Evolutionary conservation across 2,888 invertebrate species (phyloP).

Genomic region (Stenodema calcarata): DNA sequence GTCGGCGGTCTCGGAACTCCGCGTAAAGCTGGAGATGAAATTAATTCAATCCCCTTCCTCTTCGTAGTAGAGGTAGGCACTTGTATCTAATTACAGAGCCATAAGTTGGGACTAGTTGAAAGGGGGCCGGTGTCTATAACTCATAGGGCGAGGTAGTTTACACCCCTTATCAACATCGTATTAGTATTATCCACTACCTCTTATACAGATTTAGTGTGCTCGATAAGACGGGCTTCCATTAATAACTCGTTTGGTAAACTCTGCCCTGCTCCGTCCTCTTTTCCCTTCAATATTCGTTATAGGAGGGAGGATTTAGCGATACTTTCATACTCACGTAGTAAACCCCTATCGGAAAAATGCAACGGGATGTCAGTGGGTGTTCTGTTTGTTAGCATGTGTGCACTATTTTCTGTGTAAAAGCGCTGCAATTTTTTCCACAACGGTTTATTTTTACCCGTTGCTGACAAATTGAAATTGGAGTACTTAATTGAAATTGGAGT

Average conservation of each 20-base stretch:
- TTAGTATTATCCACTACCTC: conserved; percentile 41
- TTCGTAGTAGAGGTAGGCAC: conserved; percentile 18
- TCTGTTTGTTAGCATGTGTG: too few relatives aligned
- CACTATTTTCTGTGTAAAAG: too few relatives aligned
- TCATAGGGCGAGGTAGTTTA: conserved; percentile 12
- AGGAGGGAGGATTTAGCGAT: neutral
- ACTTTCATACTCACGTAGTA: too few relatives aligned
- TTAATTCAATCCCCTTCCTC: conserved; percentile 5
- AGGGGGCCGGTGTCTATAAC: conserved; percentile 13
- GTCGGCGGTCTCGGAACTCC: neutral
- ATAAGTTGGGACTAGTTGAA: conserved; percentile 15
- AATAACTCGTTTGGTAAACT: conserved; percentile 38
- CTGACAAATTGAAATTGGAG: too few relatives aligned
- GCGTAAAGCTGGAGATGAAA: conserved; percentile 20
- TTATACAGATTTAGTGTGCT: conserved; percentile 32
- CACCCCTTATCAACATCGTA: conserved; percentile 42
- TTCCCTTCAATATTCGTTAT: neutral
- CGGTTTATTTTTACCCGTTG: too few relatives aligned
- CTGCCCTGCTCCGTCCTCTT: neutral
- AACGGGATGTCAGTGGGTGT: too few relatives aligned
- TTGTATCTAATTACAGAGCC: conserved; percentile 23
- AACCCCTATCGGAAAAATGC: too few relatives aligned
- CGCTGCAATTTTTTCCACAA: too few relatives aligned
- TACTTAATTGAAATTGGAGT: too few relatives aligned
- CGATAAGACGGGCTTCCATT: conserved; percentile 35